Conservation (phyloP, 2,888 invertebrate genomes). For the Exocentrus adspersus region DNA sequence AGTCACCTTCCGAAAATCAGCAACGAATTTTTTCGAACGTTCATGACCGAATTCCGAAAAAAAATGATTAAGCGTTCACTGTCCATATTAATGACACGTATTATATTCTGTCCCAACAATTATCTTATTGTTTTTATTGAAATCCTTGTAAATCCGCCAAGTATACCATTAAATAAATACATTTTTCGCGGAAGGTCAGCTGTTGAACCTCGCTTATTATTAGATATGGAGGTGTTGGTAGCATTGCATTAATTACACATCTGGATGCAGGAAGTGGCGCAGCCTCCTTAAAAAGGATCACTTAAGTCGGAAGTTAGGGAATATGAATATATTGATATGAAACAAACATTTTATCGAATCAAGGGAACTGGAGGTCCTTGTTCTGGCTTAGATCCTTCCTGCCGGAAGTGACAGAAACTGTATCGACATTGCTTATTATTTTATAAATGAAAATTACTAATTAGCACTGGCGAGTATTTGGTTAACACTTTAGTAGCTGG, state of each 20-base stretch:
- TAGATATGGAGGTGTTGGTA: neutral
- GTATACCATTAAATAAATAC: neutral
- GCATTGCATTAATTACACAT: neutral
- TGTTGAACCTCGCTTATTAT: neutral
- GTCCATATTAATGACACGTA: too few relatives aligned
- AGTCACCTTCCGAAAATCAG: too few relatives aligned
- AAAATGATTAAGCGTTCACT: too few relatives aligned
- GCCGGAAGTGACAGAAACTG: too few relatives aligned
- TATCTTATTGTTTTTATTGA: neutral
- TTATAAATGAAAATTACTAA: too few relatives aligned
- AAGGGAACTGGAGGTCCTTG: neutral
- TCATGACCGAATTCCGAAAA: too few relatives aligned
- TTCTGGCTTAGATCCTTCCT: neutral
- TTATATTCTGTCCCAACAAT: too few relatives aligned
- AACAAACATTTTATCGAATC: neutral
- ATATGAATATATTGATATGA: neutral
- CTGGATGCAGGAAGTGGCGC: neutral
- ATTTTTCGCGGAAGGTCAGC: neutral
- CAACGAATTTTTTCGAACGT: too few relatives aligned
- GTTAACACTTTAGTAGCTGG: too few relatives aligned
- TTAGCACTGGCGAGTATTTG: too few relatives aligned
- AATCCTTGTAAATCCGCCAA: neutral
- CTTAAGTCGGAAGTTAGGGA: neutral
- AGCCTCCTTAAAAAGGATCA: neutral
- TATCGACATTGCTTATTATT: too few relatives aligned